Evolutionary conservation across 1,140 invertebrate genomes (phyloP), one percentile per base, ranked within the genome.

Genomic region (Drosophila ficusphila): DNA sequence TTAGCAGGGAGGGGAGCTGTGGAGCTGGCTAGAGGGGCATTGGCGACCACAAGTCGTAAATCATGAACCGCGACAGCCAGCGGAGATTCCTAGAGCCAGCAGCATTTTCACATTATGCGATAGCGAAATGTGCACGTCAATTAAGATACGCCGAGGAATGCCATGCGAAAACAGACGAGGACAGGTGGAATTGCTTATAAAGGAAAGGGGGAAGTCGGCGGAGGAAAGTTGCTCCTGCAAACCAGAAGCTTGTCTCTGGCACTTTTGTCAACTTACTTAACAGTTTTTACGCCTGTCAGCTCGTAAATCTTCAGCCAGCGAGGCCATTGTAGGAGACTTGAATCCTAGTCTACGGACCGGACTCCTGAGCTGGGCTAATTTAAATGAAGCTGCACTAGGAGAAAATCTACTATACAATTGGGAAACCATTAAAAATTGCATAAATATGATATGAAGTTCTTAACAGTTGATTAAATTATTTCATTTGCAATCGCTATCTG

Each of bases 281-380:
- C 86, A 89, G 86, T 90, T 82, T 90, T 83, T 81, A 90, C 77
- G 86, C 73, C 77, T 90, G 86, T 90, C 86, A 90, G 88, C 86
- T 90, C 86, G 86, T 90, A 90, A 90, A 90, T 90, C 86, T 81
- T 70, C 53, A 29, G 25, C 36, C 39, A 16, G 36, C 64, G 64
- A 34, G 64, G 61, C 64, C 64, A 68, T 67, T 68, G 46, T 68
- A 42, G 64, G 47, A 68, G 62, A 67, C 44, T 19, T 31, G 62
- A 52, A 27, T 65, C 62, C 61, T 44, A 41, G 54, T 49, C 46
- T 12, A n/a, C 16, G 33, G 33, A 62, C 60, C 27, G 29, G 46
- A 67, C 36, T 68, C 36, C 44, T 33, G 27, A 54, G 31, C 46
- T 52, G 49, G 21, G 38, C 67, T 69, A 54, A 65, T 60, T 68